A percentile compares a stretch with the other conserved stretches of the same genome.
Evolutionary conservation across 1,140 invertebrate genomes (phyloP).

Genomic region (Polyergus mexicanus): DNA sequence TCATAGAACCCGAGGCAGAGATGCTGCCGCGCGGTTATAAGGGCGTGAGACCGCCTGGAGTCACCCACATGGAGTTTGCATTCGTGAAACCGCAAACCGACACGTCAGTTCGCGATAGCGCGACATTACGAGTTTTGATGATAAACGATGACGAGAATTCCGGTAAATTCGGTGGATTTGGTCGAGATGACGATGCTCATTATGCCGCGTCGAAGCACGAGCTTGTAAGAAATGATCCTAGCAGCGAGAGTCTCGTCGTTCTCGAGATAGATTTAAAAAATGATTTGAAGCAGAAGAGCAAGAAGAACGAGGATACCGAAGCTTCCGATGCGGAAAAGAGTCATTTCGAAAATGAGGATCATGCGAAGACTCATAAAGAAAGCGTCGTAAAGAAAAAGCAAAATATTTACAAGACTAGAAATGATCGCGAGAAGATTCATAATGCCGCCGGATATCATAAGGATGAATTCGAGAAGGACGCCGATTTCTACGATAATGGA

Average conservation of each 20-base stretch:
- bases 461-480: conserved; percentile 86
- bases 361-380: conserved; percentile 70
- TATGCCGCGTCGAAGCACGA: not conserved
- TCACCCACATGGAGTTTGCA: conserved; percentile 82
- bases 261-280: conserved; percentile 76
- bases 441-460: conserved; percentile 89
- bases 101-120: not conserved
- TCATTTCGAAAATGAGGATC: conserved; percentile 18
- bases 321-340: conserved; percentile 43
- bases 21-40: conserved; percentile 82
- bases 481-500: conserved; percentile 88
- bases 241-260: conserved; percentile 64
- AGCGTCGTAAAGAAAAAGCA: conserved; percentile 80
- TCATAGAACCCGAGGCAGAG: conserved; percentile 81
- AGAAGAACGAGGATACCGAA: conserved; percentile 48
- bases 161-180: conserved; percentile 13
- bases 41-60: conserved; percentile 80
- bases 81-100: conserved; percentile 53
- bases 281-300: conserved; percentile 71
- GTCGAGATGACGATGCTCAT: not conserved
- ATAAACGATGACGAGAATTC: not conserved
- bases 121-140: conserved; percentile 11
- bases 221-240: conserved; percentile 60
- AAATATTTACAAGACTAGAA: conserved; percentile 87
- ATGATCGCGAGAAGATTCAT: conserved; percentile 88